Evolutionary conservation across 2,888 invertebrate species (phyloP).

Genomic region (Melanotus villosus): DNA sequence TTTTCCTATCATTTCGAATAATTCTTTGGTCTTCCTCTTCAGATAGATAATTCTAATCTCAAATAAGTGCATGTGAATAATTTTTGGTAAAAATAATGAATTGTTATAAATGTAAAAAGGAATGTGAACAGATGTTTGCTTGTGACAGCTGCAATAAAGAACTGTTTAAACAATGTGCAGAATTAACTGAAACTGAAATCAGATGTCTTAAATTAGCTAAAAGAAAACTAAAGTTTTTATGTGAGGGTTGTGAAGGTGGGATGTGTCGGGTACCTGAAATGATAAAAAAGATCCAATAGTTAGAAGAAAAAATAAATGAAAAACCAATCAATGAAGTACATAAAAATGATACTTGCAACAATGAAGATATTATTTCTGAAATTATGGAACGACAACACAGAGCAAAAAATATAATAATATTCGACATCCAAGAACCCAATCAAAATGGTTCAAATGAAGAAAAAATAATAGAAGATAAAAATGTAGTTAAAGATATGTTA

Average conservation of each 20-base stretch:
- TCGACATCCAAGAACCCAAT: background rate
- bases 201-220: background rate
- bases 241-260: too few species aligned
- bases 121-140: too few species aligned
- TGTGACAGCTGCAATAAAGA: constrained; percentile 1
- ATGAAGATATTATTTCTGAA: background rate
- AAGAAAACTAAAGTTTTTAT: background rate
- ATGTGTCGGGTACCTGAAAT: background rate
- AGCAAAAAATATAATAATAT: background rate
- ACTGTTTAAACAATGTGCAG: background rate
- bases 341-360: background rate
- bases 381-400: background rate
- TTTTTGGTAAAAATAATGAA: too few species aligned
- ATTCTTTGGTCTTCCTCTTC: too few species aligned
- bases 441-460: background rate
- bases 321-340: background rate
- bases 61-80: too few species aligned
- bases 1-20: too few species aligned
- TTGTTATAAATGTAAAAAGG: too few species aligned
- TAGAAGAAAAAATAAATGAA: background rate
- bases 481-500: background rate
- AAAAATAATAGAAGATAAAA: background rate
- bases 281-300: background rate
- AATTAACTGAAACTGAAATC: background rate
- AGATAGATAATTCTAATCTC: too few species aligned